These are phyloP conservation scores for Aporophyla nigra DNA, from an alignment of 2,888 invertebrate species.

Conservation along the genomic window DNA sequence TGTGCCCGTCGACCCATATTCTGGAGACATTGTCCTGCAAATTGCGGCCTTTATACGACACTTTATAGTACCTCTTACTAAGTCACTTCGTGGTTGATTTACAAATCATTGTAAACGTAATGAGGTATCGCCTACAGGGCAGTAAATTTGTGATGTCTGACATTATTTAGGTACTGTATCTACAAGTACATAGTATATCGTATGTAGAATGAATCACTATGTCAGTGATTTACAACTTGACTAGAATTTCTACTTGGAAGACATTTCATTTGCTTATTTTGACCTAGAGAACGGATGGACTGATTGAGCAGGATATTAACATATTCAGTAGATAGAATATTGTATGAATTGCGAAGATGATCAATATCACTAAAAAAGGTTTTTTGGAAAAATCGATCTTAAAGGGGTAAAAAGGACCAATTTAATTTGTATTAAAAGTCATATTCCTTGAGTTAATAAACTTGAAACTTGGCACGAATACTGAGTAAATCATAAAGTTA, in stretches of 20 bases:
- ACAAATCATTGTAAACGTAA: slow-evolving; percentile 65
- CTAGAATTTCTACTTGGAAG: slow-evolving; percentile 56
- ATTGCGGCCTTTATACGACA: slow-evolving; percentile 52
- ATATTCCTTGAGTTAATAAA: too few relatives aligned
- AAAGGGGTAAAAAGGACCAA: too few relatives aligned
- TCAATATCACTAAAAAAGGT: too few relatives aligned
- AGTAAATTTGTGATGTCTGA: slow-evolving; percentile 47
- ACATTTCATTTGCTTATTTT: slow-evolving; percentile 55
- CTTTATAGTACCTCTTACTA: slow-evolving; percentile 44
- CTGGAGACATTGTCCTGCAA: slow-evolving; percentile 63
- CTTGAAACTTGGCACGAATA: too few relatives aligned
- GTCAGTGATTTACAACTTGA: slow-evolving; percentile 49
- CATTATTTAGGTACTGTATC: slow-evolving; percentile 46
- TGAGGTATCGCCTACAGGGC: slow-evolving; percentile 52
- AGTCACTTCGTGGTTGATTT: slow-evolving; percentile 58
- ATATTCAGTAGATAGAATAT: background rate
- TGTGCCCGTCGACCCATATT: slow-evolving; percentile 47
- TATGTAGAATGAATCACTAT: slow-evolving; percentile 54
- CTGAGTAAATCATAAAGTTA: too few relatives aligned
- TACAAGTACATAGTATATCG: slow-evolving; percentile 16
- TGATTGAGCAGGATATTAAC: background rate
- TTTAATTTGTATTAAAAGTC: too few relatives aligned
- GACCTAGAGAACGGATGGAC: slow-evolving; percentile 37
- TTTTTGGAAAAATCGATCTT: too few relatives aligned
- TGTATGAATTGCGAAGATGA: background rate